phyloP scores from a whole-genome alignment of 2,888 invertebrate genomes.

The Cenopis cana region DNA sequence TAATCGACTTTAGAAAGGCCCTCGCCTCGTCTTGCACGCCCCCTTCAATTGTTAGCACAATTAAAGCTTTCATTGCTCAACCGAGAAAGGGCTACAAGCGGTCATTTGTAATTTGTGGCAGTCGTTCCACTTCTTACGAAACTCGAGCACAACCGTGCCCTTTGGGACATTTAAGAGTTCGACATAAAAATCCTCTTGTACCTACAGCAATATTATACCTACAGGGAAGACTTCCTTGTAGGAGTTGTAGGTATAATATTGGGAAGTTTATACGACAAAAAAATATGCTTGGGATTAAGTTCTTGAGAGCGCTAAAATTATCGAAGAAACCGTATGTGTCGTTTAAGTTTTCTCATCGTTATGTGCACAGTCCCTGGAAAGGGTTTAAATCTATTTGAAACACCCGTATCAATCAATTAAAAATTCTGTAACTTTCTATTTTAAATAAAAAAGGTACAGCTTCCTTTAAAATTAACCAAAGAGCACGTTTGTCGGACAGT shows the following conservation, averaged over 20 bases:
- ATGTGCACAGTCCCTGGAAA: background rate
- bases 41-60: slow-evolving; percentile 70
- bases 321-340: background rate
- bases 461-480: slow-evolving; percentile 35
- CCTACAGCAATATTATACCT: too few relatives aligned
- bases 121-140: slow-evolving; percentile 41
- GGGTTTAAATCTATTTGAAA: background rate
- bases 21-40: slow-evolving; percentile 60
- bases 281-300: too few relatives aligned
- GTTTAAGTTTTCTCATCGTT: background rate
- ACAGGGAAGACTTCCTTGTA: too few relatives aligned
- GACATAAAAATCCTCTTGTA: slow-evolving; percentile 15
- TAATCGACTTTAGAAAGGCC: slow-evolving; percentile 68
- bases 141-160: slow-evolving; percentile 36
- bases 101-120: slow-evolving; percentile 39
- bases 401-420: background rate
- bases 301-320: too few relatives aligned
- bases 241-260: too few relatives aligned
- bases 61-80: slow-evolving; percentile 67
- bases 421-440: background rate
- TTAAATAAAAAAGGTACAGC: slow-evolving; percentile 7
- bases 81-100: slow-evolving; percentile 63
- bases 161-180: slow-evolving; percentile 26
- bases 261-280: too few relatives aligned
- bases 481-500: slow-evolving; percentile 59